Conservation (phyloP, 2,888 invertebrate genomes). For the Plebejus melissa region DNA sequence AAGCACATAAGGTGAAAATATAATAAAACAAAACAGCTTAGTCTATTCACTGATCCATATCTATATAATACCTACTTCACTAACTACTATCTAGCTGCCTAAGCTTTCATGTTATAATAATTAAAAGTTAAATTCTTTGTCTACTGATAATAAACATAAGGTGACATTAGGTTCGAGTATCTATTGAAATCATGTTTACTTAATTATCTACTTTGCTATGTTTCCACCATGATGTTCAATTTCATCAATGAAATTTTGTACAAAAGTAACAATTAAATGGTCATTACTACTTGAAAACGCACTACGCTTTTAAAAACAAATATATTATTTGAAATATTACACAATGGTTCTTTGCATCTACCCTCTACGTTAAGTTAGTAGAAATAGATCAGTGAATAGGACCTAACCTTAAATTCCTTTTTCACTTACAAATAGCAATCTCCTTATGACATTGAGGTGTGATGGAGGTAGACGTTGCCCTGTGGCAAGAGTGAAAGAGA, state of each 20-base stretch:
- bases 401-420: neutral
- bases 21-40: neutral
- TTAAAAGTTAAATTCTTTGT: no score
- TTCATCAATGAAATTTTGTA: no score
- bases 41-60: neutral
- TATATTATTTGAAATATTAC: neutral
- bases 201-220: neutral
- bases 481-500: conserved; percentile 27
- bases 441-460: conserved; percentile 30
- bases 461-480: conserved; percentile 22
- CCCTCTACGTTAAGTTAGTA: neutral
- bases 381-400: neutral
- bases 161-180: neutral
- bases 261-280: no score
- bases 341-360: neutral
- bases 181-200: neutral
- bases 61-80: neutral
- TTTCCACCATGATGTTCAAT: no score
- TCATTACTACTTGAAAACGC: no score
- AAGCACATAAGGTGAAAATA: neutral
- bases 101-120: no score
- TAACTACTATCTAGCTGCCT: no score
- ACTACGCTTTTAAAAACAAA: neutral
- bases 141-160: no score
- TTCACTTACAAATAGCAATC: conserved; percentile 32